Conservation (phyloP, 1,140 invertebrate species). For the Heliconius nattereri region DNA sequence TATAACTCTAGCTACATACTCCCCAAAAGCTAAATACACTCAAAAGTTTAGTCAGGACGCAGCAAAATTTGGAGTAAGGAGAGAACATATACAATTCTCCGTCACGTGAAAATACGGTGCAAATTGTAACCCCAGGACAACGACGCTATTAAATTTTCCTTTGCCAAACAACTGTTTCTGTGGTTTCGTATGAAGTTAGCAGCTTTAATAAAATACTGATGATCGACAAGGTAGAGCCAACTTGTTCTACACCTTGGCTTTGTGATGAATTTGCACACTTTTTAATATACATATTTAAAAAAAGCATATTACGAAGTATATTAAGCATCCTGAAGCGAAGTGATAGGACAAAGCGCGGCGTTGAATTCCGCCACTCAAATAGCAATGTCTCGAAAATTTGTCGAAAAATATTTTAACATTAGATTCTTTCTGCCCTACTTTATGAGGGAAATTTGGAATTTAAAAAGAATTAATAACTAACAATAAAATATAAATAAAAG, state of each 20-base stretch:
- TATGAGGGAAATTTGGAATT: too few species aligned
- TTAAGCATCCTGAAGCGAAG: too few species aligned
- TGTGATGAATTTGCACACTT: background rate
- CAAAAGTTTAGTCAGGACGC: background rate
- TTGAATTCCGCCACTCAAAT: too few species aligned
- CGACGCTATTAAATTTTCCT: conserved; percentile 25
- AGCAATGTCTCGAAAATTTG: too few species aligned
- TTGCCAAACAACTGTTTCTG: conserved; percentile 19
- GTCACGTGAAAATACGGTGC: conserved; percentile 1
- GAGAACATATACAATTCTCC: background rate
- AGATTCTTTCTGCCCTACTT: too few species aligned
- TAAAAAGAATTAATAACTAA: too few species aligned
- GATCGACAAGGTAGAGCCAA: background rate
- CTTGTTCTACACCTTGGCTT: background rate
- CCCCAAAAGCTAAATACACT: background rate
- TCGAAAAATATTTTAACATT: too few species aligned
- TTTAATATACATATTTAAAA: too few species aligned
- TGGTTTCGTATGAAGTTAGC: conserved; percentile 11
- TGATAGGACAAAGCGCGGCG: too few species aligned
- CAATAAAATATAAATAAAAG: background rate
- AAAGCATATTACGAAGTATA: too few species aligned
- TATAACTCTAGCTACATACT: too few species aligned
- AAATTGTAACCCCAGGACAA: conserved; percentile 20
- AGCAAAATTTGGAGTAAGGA: too few species aligned
- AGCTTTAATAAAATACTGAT: background rate